phyloP scores from a whole-genome alignment of 2,797 vertebrate species.

The Sebastes vulpes region DNA sequence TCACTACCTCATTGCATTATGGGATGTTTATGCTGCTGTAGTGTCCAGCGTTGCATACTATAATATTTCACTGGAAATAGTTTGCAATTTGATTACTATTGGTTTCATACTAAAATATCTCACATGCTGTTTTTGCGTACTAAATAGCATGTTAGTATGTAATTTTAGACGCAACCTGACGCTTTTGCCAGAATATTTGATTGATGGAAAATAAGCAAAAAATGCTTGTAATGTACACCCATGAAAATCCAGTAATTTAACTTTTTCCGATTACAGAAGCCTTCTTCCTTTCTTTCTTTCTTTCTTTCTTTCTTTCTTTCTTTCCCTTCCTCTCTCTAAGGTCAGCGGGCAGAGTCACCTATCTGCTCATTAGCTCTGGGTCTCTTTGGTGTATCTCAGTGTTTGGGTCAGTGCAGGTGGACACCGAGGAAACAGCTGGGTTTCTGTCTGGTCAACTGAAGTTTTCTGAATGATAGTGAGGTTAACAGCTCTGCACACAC shows the following conservation, averaged over 20 bases:
- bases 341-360: background rate
- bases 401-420: background rate
- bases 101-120: too few species aligned
- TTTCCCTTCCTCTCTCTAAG: background rate
- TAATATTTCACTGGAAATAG: too few species aligned
- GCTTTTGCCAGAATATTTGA: background rate
- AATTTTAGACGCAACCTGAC: too few species aligned
- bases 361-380: slow-evolving; percentile 21
- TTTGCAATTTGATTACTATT: too few species aligned
- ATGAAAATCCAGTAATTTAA: background rate
- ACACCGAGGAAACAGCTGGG: background rate
- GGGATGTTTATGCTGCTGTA: too few species aligned
- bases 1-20: too few species aligned
- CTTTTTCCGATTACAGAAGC: background rate
- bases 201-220: background rate
- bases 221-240: too few species aligned
- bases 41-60: too few species aligned
- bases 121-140: too few species aligned
- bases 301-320: too few species aligned
- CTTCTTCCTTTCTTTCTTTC: background rate
- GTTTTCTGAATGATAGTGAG: background rate
- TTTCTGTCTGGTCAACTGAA: slow-evolving; percentile 8
- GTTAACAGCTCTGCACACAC: background rate
- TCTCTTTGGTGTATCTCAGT: background rate
- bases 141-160: too few species aligned